Conservation (phyloP, 2,113 vertebrate species). For the Echinops telfairi region DNA sequence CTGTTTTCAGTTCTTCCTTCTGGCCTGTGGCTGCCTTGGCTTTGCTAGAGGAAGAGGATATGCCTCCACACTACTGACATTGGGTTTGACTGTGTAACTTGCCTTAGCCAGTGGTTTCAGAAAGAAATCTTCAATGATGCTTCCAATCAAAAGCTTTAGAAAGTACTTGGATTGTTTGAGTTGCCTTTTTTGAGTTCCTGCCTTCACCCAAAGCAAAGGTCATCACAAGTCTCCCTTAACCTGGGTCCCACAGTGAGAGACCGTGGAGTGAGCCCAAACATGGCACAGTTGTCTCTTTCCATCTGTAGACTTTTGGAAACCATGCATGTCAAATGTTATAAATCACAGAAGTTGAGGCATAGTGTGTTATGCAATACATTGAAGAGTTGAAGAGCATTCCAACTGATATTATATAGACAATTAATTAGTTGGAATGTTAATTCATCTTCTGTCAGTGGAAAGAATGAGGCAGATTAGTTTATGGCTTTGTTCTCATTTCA, state of each 20-base stretch:
- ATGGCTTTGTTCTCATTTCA: not conserved
- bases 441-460: not conserved
- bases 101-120: not conserved
- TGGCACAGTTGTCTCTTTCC: not conserved
- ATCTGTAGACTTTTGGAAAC: not conserved
- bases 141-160: not conserved
- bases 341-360: not conserved
- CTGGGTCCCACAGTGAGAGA: not conserved
- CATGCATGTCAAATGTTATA: not conserved
- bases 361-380: not conserved
- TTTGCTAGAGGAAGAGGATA: not conserved
- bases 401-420: not conserved
- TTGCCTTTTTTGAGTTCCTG: not conserved
- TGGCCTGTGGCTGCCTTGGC: not conserved
- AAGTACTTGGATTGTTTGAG: not conserved
- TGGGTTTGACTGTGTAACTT: not conserved
- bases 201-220: not conserved
- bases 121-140: not conserved
- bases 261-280: not conserved
- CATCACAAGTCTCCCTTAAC: not conserved
- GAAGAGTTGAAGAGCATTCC: not conserved
- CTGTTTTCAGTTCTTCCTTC: not conserved
- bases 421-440: not conserved
- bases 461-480: not conserved
- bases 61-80: not conserved